Percentiles rank a stretch among this genome's conserved stretches.
Conservation (phyloP, 2,797 vertebrate genomes). For the Dryobates pubescens region DNA sequence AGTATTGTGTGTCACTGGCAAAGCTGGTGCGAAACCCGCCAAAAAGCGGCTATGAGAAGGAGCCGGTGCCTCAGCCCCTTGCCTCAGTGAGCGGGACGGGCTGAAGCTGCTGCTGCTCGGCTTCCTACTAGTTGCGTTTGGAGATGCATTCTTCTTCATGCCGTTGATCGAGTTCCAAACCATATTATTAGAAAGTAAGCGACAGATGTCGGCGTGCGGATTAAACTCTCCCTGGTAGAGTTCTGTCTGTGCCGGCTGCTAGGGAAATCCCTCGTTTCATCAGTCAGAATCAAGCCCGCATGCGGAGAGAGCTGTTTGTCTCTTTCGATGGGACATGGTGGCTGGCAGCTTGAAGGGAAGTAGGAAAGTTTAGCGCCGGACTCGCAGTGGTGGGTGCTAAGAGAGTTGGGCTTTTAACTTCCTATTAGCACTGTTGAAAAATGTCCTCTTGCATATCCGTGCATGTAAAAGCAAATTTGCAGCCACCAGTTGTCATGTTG, state of each 20-base stretch:
- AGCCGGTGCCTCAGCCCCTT: neutral
- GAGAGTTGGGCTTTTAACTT: neutral
- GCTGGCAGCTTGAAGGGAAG: neutral
- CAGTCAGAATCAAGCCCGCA: neutral
- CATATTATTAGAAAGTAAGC: constrained; percentile 68
- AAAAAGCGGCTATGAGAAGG: neutral
- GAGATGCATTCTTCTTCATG: neutral
- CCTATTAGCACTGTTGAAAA: neutral
- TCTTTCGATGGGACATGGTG: neutral
- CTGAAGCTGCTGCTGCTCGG: neutral
- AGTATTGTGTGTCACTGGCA: neutral
- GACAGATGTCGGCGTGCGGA: constrained; percentile 59
- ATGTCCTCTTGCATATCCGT: neutral
- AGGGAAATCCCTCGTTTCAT: constrained; percentile 48
- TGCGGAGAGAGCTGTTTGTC: neutral
- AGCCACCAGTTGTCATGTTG: neutral
- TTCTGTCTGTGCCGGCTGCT: constrained; percentile 28
- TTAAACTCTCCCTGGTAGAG: constrained; percentile 56
- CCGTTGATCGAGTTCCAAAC: constrained; percentile 48
- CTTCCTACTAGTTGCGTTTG: neutral
- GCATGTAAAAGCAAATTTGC: neutral
- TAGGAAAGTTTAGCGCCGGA: neutral
- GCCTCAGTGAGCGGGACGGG: neutral
- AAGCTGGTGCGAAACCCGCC: neutral
- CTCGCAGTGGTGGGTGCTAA: neutral